Base-by-base conservation (phyloP, 2,797 vertebrate genomes). In the Peromyscus eremicus region DNA sequence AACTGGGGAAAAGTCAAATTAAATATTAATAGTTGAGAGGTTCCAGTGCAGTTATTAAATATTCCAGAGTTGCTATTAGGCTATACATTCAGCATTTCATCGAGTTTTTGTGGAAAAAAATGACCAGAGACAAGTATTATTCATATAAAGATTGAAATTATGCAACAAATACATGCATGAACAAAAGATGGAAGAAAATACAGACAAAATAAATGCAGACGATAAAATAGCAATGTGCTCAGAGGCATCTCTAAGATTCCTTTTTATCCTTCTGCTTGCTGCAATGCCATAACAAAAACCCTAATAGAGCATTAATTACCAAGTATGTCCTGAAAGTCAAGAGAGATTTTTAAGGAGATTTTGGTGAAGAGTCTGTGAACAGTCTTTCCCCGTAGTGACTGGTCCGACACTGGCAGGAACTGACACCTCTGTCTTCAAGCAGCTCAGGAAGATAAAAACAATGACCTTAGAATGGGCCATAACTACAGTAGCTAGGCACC, bases 61-160 rank as follows among this genome's bases (percentile, higher is more conserved):
- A 91, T 85, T 89, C 43, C 68, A 46, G 70, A 66, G 7, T 55
- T 94, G 80, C n/a, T 86, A 82, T 25, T 57, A 17, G 8, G 68
- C 19, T 75, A 60, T 62, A 64, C 32, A 2, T 92, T 46, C 62
- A 84, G 32, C 21, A 75, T 52, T 77, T 95, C 23, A 64, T 25
- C 29, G 87, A 89, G 70, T 11, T 70, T 71, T 91, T 77, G 88
- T 60, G 52, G 1, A 4, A 52, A 49, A 83, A 83, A 85, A 52
- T n/a, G 10, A 73, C 40, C 49, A 94, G n/a, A 84, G 89, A 70
- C 32, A 81, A 32, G 25, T 57, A 49, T 73, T 46, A 71, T 71
- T 85, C 94, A 92, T 75, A 88, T 27, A 79, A 14, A 83, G 32
- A 62, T 57, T 95, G 27, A 87, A 96, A 96, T 82, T 73, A 86